A percentile compares a stretch with the other conserved stretches of the same genome.
phyloP scores from a whole-genome alignment of 2,113 vertebrate species.

The Sialia sialis region DNA sequence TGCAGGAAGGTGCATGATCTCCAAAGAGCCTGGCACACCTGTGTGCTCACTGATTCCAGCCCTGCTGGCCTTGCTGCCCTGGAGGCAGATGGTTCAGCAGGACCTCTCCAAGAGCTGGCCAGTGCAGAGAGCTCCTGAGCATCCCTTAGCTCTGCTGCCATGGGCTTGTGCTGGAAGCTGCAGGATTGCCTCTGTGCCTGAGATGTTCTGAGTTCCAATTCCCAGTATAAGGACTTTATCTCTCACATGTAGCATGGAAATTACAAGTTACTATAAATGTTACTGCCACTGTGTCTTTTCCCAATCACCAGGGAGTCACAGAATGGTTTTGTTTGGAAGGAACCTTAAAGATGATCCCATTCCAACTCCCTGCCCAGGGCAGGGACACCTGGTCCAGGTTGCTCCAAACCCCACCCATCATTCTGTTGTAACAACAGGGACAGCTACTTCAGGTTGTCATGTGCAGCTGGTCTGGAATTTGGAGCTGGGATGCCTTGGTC shows the following conservation, averaged over 20 bases:
- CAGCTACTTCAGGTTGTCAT: background rate
- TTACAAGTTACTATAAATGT: background rate
- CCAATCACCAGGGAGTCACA: background rate
- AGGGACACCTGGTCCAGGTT: background rate
- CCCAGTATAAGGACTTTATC: background rate
- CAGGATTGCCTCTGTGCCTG: background rate
- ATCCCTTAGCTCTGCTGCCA: background rate
- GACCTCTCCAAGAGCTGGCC: background rate
- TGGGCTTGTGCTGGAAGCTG: background rate
- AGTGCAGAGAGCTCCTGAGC: background rate
- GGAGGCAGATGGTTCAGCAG: background rate
- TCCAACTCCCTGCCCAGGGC: background rate
- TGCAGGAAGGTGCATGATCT: background rate
- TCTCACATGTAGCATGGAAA: rapidly evolving
- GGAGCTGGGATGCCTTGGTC: background rate
- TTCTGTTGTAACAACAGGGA: background rate
- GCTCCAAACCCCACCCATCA: background rate
- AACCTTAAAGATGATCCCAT: background rate
- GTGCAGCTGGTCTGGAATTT: background rate
- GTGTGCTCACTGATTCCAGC: background rate
- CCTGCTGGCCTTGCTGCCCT: background rate
- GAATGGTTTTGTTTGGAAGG: background rate
- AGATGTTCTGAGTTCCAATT: background rate
- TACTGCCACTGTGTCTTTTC: background rate
- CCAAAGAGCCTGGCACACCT: background rate